Evolutionary conservation across 2,888 invertebrate species (phyloP).

Genomic region (Leptinotarsa juncta): DNA sequence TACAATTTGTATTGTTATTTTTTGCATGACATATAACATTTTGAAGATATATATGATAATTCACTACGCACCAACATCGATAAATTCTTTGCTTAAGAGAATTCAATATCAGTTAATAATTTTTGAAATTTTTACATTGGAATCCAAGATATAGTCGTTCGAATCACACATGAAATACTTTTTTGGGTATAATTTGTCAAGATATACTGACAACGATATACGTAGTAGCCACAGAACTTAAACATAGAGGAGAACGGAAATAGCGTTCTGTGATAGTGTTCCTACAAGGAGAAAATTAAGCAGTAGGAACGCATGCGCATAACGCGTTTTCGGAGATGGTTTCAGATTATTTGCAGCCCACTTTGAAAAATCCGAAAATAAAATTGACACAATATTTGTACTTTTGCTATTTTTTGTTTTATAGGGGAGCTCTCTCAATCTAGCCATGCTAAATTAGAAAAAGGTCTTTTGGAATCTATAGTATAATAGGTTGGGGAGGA

Average conservation of each 20-base stretch:
- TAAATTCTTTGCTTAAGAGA: too few species aligned
- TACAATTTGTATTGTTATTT: too few species aligned
- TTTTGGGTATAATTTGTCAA: too few species aligned
- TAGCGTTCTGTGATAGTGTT: slow-evolving; percentile 5
- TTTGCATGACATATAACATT: too few species aligned
- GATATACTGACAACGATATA: too few species aligned
- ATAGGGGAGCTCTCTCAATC: background rate
- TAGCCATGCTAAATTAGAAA: background rate
- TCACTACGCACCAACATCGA: too few species aligned
- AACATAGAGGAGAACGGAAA: slow-evolving; percentile 5
- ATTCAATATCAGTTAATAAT: too few species aligned
- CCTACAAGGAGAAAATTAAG: slow-evolving; percentile 9
- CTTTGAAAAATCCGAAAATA: slow-evolving; percentile 10
- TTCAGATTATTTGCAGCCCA: slow-evolving; percentile 17
- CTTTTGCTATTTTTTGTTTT: background rate
- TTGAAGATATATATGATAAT: too few species aligned
- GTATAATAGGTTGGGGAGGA: background rate
- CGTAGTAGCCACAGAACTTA: background rate
- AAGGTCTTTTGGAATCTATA: slow-evolving; percentile 1
- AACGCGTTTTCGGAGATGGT: slow-evolving; percentile 12
- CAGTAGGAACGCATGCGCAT: slow-evolving; percentile 19
- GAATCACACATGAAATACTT: too few species aligned
- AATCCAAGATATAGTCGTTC: too few species aligned
- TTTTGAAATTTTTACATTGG: too few species aligned
- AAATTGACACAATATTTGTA: slow-evolving; percentile 9